Base-by-base conservation (phyloP, 2,888 invertebrate genomes). In the Cylindroiulus punctatus region DNA sequence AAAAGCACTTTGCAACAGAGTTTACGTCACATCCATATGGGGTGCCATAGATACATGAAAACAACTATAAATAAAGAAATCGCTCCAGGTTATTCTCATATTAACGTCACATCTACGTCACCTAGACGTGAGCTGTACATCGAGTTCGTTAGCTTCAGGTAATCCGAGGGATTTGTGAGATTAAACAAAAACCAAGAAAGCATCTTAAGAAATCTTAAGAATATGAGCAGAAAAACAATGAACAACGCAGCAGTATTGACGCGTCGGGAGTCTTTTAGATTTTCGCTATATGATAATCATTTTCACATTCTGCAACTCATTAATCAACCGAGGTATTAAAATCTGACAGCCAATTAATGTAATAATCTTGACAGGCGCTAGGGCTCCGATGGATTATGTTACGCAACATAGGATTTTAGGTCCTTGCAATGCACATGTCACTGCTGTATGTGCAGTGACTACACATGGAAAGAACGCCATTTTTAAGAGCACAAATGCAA, bases 251-350 rank as follows among this genome's bases (percentile, higher is more conserved):
- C 76, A 30, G 76, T 76, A 26, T 0, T 12, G 26, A 14, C 26
- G 76, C 14, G 3, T 4, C 76, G 14, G 30, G 30, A 76, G 76
- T 76, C 12, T 76, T 76, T 26, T 0, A 76, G n/a, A 76, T 30
- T 30, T 1, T 76, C 30, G 30, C 76, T 8, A 30, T 26, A 76
- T 76, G 30, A 22, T 76, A 76, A 76, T 76, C 22, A 30, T 76
- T 76, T 76, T 30, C 30, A 30, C 76, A 30, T 30, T 76, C 76
- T 30, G 76, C 1, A 76, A 76, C 76, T 14, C 76, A 76, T 76
- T 30, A 76, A 76, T 76, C 76, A 76, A 76, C 30, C 76, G 12
- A 14, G 76, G 76, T 26, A 12, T 76, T 76, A 76, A n/a, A 76
- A 76, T 30, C 76, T 76, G 76, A 30, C 76, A 76, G 76, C 30